Conservation (phyloP, 2,888 invertebrate genomes). For the Cyrtodaria siliqua region DNA sequence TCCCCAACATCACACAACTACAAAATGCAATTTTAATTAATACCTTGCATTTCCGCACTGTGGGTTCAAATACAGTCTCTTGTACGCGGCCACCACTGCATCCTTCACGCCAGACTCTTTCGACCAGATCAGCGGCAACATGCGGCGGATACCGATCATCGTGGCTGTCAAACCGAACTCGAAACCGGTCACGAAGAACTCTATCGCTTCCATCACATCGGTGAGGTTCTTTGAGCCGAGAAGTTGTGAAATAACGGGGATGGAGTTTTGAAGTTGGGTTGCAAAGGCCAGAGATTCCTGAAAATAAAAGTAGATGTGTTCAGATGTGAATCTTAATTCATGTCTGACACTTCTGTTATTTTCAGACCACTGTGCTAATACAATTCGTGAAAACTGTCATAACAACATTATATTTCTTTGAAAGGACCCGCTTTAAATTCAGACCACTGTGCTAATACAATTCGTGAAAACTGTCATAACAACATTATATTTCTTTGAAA, state of each 20-base stretch:
- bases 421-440: no score
- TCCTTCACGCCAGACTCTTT: constrained; percentile 91
- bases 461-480: no score
- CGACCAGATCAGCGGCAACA: constrained; percentile 93
- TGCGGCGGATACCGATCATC: constrained; percentile 90
- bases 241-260: constrained; percentile 91
- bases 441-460: no score
- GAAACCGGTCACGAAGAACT: constrained; percentile 93
- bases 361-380: no score
- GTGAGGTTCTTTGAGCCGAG: constrained; percentile 88
- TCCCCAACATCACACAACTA: no score
- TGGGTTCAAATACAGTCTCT: constrained; percentile 88
- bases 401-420: no score
- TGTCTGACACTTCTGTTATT: no score
- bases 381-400: no score
- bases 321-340: no score
- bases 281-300: constrained; percentile 88
- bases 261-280: constrained; percentile 87
- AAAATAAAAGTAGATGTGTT: no score
- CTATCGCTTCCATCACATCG: constrained; percentile 95
- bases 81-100: constrained; percentile 92
- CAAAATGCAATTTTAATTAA: no score
- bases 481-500: no score
- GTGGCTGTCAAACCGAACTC: constrained; percentile 84
- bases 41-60: constrained; percentile 75